Evolutionary conservation across 2,888 invertebrate species (phyloP), one percentile per base, ranked within the genome.

Genomic region (Aspidapion aeneum): DNA sequence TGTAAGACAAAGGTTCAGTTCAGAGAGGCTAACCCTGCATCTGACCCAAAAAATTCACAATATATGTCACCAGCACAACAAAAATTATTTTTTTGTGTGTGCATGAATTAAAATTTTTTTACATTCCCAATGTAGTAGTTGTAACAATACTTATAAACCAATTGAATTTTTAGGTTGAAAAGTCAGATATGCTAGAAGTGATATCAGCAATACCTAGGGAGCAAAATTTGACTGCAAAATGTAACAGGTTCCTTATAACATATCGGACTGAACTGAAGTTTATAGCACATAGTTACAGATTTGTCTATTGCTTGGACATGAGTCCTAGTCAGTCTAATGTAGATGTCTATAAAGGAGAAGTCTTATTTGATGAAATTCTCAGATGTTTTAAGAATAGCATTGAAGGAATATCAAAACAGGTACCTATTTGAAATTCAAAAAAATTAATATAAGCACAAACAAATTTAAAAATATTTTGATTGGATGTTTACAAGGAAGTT

Each of bases 281-380:
- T 77, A 78, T 92, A 51, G 86, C 90, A 18, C 85, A 87, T 69
- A 83, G 84, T 65, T 91, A 92, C 76, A 82, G 88, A 67, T 84
- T 90, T 69, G 90, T 89, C 56, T 90, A 89, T 75, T 87, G 90
- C 70, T 81, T 93, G 64, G 92, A 93, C 78, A 83, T 92, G 76
- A 91, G 91, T 75, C 90, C 91, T 9, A 91, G 91, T 1, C 83
- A 88, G 63, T 86, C 89, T 57, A 85, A 88, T 64, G 87, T 90
- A 67, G 90, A 87, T 75, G 84, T 84, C 70, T 83, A 86, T 71
- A 81, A 83, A 72, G 85, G 84, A 16, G 83, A 85, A 74, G 84
- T 87, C 60, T 81, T 87, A 65, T 83, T 87, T 69, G 87, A 87
- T 74, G 85, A 86, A 75, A 84, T 87, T 63, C 82, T 83, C 70